phyloP scores from a whole-genome alignment of 2,888 invertebrate species.

The Muschampia plurimacula region DNA sequence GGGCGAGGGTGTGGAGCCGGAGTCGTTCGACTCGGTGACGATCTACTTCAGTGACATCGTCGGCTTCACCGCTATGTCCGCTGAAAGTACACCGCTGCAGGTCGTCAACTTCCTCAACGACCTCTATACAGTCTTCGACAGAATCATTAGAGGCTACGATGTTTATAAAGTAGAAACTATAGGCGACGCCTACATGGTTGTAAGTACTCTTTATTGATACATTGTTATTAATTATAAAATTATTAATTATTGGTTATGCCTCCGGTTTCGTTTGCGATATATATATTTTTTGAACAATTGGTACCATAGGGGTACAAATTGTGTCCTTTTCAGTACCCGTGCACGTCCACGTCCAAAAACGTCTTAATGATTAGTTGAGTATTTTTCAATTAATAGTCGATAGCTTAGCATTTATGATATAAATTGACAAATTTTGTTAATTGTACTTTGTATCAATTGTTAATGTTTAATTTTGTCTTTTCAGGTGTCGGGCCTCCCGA shows the following conservation, averaged over 20 bases:
- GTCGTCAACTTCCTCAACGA: constrained; percentile 99
- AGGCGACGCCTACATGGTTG: constrained; percentile 91
- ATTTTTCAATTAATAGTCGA: no score
- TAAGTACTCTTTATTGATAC: constrained; percentile 60
- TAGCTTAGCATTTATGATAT: background rate
- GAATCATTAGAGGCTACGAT: constrained; percentile 98
- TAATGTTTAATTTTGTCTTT: background rate
- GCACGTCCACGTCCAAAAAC: no score
- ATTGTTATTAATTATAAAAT: no score
- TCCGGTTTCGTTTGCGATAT: no score
- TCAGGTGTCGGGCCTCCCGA: constrained; percentile 95
- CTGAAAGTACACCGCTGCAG: constrained; percentile 96
- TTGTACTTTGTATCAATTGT: no score
- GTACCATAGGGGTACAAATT: background rate
- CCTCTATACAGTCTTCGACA: constrained; percentile 98
- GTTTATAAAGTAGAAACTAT: constrained; percentile 99
- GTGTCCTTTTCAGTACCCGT: background rate
- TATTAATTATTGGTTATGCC: no score
- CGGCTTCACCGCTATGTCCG: constrained; percentile 95
- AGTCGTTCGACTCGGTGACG: constrained; percentile 96
- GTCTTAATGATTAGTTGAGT: no score
- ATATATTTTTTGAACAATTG: no score
- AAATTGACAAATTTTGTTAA: no score
- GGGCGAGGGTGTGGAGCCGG: constrained; percentile 96
- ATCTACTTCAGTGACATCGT: constrained; percentile 99